phyloP scores from a whole-genome alignment of 2,888 invertebrate species.

The Caenorhabditis macrosperma region DNA sequence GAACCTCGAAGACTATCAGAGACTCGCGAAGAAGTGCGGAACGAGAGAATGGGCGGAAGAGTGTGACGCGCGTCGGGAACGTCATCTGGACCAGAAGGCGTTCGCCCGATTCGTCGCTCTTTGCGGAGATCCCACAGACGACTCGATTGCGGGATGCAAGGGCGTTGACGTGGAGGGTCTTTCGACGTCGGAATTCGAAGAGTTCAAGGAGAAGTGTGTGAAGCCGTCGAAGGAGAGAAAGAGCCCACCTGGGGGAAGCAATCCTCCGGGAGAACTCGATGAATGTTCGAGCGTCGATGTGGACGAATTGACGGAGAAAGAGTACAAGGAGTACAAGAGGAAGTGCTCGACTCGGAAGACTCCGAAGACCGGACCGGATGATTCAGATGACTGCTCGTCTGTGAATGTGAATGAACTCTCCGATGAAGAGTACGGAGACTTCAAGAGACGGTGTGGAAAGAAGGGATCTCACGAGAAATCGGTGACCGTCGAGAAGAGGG shows the following conservation, averaged over 20 bases:
- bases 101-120: not conserved
- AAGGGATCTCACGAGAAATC: not conserved
- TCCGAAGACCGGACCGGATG: too few species aligned
- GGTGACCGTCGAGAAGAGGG: not conserved
- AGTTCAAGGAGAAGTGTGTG: conserved; percentile 7
- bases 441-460: conserved; percentile 6
- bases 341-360: conserved; percentile 12
- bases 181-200: conserved; percentile 1
- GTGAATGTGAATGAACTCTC: conserved; percentile 11
- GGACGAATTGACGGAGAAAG: conserved; percentile 26
- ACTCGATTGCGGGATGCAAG: conserved; percentile 1
- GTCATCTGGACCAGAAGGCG: conserved; percentile 2
- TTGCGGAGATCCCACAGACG: conserved; percentile 11
- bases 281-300: conserved; percentile 22
- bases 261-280: not conserved
- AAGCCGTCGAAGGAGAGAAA: not conserved
- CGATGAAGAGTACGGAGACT: conserved; percentile 1
- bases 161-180: not conserved
- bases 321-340: conserved; percentile 16
- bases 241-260: not conserved
- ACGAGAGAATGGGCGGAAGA: not conserved
- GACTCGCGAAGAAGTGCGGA: conserved; percentile 29
- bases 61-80: not conserved
- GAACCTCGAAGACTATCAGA: conserved; percentile 17
- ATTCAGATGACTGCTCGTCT: conserved; percentile 14